phyloP scores from a whole-genome alignment of 2,888 invertebrate genomes.

The Caenorhabditis plicata region DNA sequence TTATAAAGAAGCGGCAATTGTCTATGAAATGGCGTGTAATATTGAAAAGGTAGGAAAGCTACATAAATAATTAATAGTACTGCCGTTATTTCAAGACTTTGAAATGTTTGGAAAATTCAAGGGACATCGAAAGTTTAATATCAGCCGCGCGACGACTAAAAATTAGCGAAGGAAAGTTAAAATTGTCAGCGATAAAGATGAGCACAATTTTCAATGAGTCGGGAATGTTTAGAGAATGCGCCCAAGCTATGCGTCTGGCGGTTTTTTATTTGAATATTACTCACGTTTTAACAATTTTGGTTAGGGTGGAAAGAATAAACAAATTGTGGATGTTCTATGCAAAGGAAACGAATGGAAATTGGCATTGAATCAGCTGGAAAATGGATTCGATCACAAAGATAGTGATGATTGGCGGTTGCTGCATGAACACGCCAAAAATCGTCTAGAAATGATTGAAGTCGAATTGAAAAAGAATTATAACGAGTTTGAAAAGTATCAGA shows the following conservation, averaged over 20 bases:
- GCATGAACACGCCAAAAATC: too few species aligned
- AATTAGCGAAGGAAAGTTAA: conserved; percentile 9
- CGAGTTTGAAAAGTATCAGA: conserved; percentile 20
- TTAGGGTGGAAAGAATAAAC: conserved; percentile 3
- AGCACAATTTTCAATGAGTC: conserved; percentile 8
- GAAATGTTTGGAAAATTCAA: conserved; percentile 28
- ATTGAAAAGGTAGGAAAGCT: conserved; percentile 32
- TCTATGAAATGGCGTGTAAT: conserved; percentile 39
- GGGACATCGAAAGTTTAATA: conserved; percentile 19
- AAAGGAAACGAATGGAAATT: conserved; percentile 21
- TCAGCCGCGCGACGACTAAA: conserved; percentile 9
- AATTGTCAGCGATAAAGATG: conserved; percentile 22
- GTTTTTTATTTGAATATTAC: too few species aligned
- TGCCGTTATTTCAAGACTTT: too few species aligned
- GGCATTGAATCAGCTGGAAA: conserved; percentile 8
- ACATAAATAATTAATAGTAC: too few species aligned
- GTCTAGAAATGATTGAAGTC: conserved; percentile 3
- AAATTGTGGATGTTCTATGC: conserved; percentile 13
- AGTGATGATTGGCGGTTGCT: too few species aligned
- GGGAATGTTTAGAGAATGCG: conserved; percentile 11
- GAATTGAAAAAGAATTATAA: conserved; percentile 6
- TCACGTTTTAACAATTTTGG: too few species aligned
- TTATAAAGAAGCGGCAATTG: conserved; percentile 44
- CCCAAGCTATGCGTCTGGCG: conserved; percentile 12
- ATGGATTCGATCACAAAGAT: neutral